Percentiles rank a stretch among this genome's conserved stretches.
Evolutionary conservation across 2,797 vertebrate species (phyloP).

Genomic region (Rhynchotus rufescens): DNA sequence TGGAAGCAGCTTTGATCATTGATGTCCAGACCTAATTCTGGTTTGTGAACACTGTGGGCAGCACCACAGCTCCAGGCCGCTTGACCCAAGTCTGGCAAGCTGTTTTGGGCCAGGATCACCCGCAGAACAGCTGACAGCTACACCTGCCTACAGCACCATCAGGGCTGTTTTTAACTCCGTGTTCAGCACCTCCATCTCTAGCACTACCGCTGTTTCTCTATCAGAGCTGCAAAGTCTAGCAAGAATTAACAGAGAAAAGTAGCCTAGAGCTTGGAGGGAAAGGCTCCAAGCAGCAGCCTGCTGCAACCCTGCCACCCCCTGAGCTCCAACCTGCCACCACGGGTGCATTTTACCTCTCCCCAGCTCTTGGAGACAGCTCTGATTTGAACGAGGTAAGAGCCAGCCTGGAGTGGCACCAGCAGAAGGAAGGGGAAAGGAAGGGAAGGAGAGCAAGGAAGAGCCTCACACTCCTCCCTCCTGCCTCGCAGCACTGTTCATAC

Average conservation of each 20-base stretch:
- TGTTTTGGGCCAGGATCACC: neutral
- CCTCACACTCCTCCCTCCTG: neutral
- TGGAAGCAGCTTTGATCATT: neutral
- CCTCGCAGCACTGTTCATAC: neutral
- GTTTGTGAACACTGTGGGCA: neutral
- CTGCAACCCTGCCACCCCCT: neutral
- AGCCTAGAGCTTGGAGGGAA: neutral
- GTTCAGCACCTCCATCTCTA: neutral
- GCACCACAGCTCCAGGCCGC: fast-evolving
- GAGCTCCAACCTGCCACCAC: fast-evolving
- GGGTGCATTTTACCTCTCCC: fast-evolving
- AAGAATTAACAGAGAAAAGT: neutral
- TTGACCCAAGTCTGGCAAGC: neutral
- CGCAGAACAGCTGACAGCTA: neutral
- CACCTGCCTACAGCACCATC: neutral
- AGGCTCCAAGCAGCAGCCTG: neutral
- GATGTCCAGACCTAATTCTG: neutral
- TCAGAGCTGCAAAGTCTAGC: neutral
- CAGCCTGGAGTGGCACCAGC: neutral
- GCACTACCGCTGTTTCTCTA: neutral
- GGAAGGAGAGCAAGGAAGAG: neutral
- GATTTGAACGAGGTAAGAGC: neutral
- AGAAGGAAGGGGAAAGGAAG: neutral
- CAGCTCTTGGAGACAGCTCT: neutral
- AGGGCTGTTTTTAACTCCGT: neutral